Percentiles rank a stretch among this genome's conserved stretches.
phyloP scores from a whole-genome alignment of 2,888 invertebrate genomes.

The Dichetophora obliterata region DNA sequence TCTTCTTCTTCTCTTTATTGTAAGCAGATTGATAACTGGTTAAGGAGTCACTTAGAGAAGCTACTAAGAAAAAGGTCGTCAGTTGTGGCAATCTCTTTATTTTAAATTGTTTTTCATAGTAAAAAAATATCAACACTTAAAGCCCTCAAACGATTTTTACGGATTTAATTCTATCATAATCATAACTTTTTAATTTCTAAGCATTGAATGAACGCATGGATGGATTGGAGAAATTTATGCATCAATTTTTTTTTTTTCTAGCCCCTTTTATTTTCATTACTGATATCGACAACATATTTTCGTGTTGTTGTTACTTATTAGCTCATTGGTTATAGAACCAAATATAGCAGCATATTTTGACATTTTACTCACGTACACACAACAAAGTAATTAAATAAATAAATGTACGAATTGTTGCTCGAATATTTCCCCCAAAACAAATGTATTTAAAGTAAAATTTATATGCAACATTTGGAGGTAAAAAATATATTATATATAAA shows the following conservation, averaged over 20 bases:
- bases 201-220: too few relatives aligned
- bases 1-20: not conserved
- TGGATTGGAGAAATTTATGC: too few relatives aligned
- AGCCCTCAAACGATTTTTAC: too few relatives aligned
- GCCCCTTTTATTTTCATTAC: too few relatives aligned
- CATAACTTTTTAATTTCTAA: too few relatives aligned
- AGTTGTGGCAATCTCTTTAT: constrained; percentile 15
- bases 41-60: not conserved
- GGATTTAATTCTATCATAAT: too few relatives aligned
- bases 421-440: not conserved
- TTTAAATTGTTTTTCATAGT: not conserved
- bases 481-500: not conserved
- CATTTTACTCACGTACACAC: constrained; percentile 10
- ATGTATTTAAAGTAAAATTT: constrained; percentile 5
- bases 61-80: not conserved
- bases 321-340: not conserved
- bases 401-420: constrained; percentile 8
- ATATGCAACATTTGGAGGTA: not conserved
- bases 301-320: not conserved
- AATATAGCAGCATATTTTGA: not conserved
- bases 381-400: constrained; percentile 12
- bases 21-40: not conserved
- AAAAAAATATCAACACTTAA: too few relatives aligned
- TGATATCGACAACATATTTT: not conserved
- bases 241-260: too few relatives aligned